Conservation (phyloP, 2,113 vertebrate genomes). For the Proteles cristata region DNA sequence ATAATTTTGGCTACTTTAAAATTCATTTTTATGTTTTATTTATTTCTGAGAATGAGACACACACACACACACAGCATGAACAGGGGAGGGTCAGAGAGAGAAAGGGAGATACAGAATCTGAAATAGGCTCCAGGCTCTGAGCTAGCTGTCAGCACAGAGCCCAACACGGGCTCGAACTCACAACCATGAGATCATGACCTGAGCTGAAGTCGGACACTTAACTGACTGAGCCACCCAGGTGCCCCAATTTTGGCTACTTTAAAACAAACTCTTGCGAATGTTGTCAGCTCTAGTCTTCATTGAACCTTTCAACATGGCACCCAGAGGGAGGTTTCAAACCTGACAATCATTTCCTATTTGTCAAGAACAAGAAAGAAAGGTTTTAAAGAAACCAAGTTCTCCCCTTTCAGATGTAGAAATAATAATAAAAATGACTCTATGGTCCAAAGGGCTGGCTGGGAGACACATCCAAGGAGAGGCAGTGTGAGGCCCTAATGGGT, state of each 20-base stretch:
- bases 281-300: constrained; percentile 46
- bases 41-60: too few species aligned
- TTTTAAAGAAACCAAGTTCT: constrained; percentile 60
- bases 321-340: constrained; percentile 58
- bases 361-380: constrained; percentile 58
- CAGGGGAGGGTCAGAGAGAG: too few species aligned
- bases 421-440: neutral
- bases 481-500: constrained; percentile 45
- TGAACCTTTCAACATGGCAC: constrained; percentile 67
- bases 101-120: too few species aligned
- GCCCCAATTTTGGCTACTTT: constrained; percentile 44
- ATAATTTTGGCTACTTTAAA: constrained; percentile 46
- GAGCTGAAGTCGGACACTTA: too few species aligned
- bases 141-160: too few species aligned
- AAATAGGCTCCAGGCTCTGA: too few species aligned
- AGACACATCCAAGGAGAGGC: constrained; percentile 45
- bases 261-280: constrained; percentile 45
- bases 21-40: neutral
- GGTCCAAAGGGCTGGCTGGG: constrained; percentile 30
- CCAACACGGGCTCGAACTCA: too few species aligned
- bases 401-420: constrained; percentile 52
- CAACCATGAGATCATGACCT: too few species aligned
- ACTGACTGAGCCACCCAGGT: neutral
- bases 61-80: too few species aligned
- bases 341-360: constrained; percentile 72